Base-by-base conservation (phyloP, 2,888 invertebrate genomes). In the Coenonympha arcania region DNA sequence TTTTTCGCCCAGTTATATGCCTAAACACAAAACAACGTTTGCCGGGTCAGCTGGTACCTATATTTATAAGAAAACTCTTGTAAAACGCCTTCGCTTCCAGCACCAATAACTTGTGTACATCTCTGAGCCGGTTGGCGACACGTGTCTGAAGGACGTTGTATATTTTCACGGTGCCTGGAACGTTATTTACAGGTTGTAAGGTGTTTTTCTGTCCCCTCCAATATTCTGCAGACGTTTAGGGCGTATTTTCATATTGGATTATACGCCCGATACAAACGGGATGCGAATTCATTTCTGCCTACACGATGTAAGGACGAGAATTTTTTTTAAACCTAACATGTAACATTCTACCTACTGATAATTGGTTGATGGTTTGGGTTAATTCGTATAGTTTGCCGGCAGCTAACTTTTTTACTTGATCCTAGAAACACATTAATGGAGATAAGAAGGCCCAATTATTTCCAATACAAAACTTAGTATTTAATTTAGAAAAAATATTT, bases 161-260 rank as follows among this genome's bases (percentile, higher is more conserved):
- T 73, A 73, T 72, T 74, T 72, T 73, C 70, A 71, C 68, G 66
- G 59, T 60, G 61, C 66, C 68, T 67, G 71, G 73, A 76, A 76
- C 63, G 70, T 73, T 75, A 74, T 76, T 76, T 74, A 73, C 71
- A 66, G 69, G 64, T 64, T 64, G 69, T 68, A 70, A 70, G 69
- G 61, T 71, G 71, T 73, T 74, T 75, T 69, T 66, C 68, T 69
- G 64, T 63, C 67, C 64, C 65, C 66, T 63, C 61, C 63, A 39
- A 39, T 39, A 39, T 63, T 60, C 57, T 43, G 50, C 47, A 52
- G 56, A 53, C 56, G 61, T 59, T 62, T 56, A 60, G 63, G 60
- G 65, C 64, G 67, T 66, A 61, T 52, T 58, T 54, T 56, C 52
- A 52, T 60, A 62, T 61, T 61, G 57, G 57, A 63, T 62, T 58